A percentile compares a stretch with the other conserved stretches of the same genome.
Evolutionary conservation across 2,888 invertebrate species (phyloP).

Genomic region (Brassicogethes aeneus): DNA sequence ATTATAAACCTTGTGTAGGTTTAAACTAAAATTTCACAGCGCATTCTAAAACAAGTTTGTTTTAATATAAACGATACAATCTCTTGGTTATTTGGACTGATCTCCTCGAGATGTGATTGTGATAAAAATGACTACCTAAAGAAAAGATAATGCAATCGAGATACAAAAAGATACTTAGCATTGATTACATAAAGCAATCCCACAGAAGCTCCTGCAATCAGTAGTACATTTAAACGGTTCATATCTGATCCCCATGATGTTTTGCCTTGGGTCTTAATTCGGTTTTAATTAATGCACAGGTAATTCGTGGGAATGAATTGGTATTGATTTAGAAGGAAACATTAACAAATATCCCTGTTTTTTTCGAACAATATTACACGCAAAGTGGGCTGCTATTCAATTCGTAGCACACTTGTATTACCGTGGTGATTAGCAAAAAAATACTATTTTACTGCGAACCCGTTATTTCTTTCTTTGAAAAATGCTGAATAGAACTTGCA

Average conservation of each 20-base stretch:
- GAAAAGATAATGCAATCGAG: not conserved
- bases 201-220: not conserved
- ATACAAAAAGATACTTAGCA: slow-evolving; percentile 1
- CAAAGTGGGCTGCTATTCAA: no score
- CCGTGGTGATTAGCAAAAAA: no score
- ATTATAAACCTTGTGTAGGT: no score
- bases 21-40: no score
- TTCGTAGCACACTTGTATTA: no score
- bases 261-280: not conserved
- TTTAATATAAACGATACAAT: no score
- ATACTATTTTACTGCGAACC: no score
- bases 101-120: not conserved
- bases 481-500: no score
- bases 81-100: not conserved
- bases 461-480: no score
- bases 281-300: not conserved
- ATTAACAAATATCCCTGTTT: no score
- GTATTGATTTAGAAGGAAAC: not conserved
- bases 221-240: not conserved
- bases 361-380: no score
- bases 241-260: not conserved
- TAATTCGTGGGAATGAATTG: slow-evolving; percentile 1
- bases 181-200: not conserved
- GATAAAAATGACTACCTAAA: not conserved
- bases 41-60: no score